Evolutionary conservation across 1,140 invertebrate genomes (phyloP).

Genomic region (Papilio xuthus): DNA sequence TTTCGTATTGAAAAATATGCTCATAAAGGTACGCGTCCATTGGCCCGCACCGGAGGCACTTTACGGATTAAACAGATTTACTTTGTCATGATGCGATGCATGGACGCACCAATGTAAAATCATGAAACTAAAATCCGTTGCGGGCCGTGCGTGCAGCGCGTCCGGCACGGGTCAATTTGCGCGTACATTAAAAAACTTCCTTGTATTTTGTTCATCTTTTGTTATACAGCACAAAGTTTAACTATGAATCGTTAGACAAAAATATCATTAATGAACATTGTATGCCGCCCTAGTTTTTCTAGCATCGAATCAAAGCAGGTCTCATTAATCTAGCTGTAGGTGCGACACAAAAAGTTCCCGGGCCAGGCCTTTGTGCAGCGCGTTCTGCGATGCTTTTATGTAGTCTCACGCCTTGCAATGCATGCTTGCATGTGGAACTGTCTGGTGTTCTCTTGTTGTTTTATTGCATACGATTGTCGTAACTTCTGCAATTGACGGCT

Average conservation of each 20-base stretch:
- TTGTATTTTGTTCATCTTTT: background rate
- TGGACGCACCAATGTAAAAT: too few relatives aligned
- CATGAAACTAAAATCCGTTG: too few relatives aligned
- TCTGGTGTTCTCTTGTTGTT: conserved; percentile 17
- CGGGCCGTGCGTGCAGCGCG: too few relatives aligned
- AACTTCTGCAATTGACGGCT: background rate
- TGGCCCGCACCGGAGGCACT: too few relatives aligned
- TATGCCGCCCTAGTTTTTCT: background rate
- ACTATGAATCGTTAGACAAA: conserved; percentile 12
- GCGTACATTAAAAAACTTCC: background rate
- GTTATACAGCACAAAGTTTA: background rate
- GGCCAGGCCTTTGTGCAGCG: conserved; percentile 18
- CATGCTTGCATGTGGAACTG: background rate
- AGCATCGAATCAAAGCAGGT: conserved; percentile 21
- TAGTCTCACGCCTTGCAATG: background rate
- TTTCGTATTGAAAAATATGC: too few relatives aligned
- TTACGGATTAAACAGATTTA: too few relatives aligned
- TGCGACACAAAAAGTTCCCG: conserved; percentile 15
- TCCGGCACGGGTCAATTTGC: too few relatives aligned
- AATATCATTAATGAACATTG: conserved; percentile 12
- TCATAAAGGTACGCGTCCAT: too few relatives aligned
- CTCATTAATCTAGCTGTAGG: conserved; percentile 26
- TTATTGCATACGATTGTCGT: conserved; percentile 27
- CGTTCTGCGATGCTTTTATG: conserved; percentile 5
- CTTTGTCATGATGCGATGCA: too few relatives aligned